Conservation (phyloP, 1,140 invertebrate genomes). For the Lepidurus couesii region DNA sequence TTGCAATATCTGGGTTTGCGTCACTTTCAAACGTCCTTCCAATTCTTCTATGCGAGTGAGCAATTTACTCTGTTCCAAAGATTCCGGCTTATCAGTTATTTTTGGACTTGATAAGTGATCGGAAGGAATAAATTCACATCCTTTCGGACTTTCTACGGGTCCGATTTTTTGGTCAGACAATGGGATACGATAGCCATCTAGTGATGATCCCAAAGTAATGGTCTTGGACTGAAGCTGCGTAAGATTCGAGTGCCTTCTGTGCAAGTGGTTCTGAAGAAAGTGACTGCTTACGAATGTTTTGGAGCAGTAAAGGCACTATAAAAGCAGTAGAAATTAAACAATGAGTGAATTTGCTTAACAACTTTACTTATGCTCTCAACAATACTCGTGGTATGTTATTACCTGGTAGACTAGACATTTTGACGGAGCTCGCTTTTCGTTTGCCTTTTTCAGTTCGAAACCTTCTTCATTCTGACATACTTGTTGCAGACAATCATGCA, state of each 20-base stretch:
- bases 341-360: too few relatives aligned
- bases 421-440: neutral
- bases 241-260: neutral
- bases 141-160: too few relatives aligned
- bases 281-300: conserved; percentile 7
- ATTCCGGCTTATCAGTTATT: neutral
- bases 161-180: too few relatives aligned
- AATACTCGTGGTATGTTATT: neutral
- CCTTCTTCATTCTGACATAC: neutral
- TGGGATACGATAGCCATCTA: too few relatives aligned
- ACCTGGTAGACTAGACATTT: neutral
- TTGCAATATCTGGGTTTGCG: neutral
- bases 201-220: too few relatives aligned
- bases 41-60: neutral
- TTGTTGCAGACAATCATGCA: neutral
- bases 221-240: neutral
- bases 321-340: neutral
- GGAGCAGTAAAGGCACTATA: neutral
- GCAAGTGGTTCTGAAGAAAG: neutral
- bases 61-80: neutral
- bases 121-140: too few relatives aligned
- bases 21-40: neutral
- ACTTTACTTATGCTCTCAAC: too few relatives aligned
- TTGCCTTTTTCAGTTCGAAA: neutral
- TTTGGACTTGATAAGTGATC: neutral